Evolutionary conservation across 2,888 invertebrate species (phyloP), one percentile per base, ranked within the genome.

Genomic region (Labia minor): DNA sequence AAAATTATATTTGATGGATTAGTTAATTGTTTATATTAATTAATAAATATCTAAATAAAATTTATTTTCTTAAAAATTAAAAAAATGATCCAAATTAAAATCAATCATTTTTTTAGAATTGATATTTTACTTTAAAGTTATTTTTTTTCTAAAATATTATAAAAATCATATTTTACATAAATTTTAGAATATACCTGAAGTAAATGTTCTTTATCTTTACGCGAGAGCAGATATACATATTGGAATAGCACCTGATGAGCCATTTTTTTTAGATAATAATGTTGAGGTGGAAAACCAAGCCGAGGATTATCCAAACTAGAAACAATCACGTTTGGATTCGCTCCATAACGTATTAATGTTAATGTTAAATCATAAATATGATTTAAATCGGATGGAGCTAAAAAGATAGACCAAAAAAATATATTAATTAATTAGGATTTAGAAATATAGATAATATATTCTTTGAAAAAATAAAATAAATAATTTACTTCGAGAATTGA

Each of bases 331-430:
- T 88, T 86, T 16, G 88, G 87, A 79, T 89, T 84, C 61, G 88
- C 89, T 65, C 89, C 88, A 74, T 87, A 87, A 75, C 87, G 87
- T 63, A 89, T 82, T 18, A 89, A 80, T 1, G 86, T 87, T 69
- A 86, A 77, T 1, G 87, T 85, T 72, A 89, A 81, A 73, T 85
- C 85, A 74, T 87, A 85, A 66, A 89, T 84, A 75, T 86, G 85
- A 70, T 83, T 80, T 73, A 89, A 83, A 74, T 89, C 89, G 65
- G 81, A 79, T 67, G 85, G 83, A 67, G 82, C 82, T 61, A 64
- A 49, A 10, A 8, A 49, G 14, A 49, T 8, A 33, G 11, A 33
- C 6, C 6, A 49, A 49, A 49, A 16, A 64, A 20, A 26, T 10
- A 16, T 49, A 49, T 49, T 49, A 49, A 14, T 10, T 49, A 8